These are phyloP conservation scores for Charaxes varanes DNA, from an alignment of 1,140 invertebrate species.

Conservation along the genomic window DNA sequence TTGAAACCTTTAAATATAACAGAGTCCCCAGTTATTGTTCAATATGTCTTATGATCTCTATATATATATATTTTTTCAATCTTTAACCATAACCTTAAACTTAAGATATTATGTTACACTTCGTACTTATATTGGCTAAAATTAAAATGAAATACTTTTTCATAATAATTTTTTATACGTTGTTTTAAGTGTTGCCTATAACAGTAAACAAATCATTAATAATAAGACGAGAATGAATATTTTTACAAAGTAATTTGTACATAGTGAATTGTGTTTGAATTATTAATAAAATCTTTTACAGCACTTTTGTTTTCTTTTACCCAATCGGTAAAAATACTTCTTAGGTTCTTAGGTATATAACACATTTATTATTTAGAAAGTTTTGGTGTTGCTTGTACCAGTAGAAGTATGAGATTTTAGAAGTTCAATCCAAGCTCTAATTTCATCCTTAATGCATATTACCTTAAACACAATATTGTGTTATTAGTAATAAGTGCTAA, in stretches of 20 bases:
- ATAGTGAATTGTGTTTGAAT: constrained; percentile 68
- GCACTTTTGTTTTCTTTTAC: constrained; percentile 19
- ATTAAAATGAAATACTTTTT: constrained; percentile 52
- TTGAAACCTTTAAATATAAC: too few species aligned
- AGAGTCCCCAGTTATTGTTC: too few species aligned
- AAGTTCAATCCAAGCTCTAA: too few species aligned
- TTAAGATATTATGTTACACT: constrained; percentile 32
- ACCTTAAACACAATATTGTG: too few species aligned
- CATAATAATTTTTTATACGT: constrained; percentile 59
- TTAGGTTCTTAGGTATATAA: too few species aligned
- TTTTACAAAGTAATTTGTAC: constrained; percentile 72
- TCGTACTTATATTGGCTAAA: constrained; percentile 64
- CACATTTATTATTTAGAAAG: too few species aligned
- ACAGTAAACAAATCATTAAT: constrained; percentile 62
- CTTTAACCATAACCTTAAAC: constrained; percentile 19
- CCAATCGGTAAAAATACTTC: too few species aligned
- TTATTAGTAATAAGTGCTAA: too few species aligned
- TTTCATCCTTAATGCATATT: too few species aligned
- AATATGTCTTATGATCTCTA: neutral
- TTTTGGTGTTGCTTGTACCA: too few species aligned
- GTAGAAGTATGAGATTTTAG: too few species aligned
- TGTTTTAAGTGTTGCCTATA: constrained; percentile 66
- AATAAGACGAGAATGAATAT: constrained; percentile 69
- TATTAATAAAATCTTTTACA: constrained; percentile 71
- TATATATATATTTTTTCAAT: constrained; percentile 8